phyloP scores from a whole-genome alignment of 2,888 invertebrate genomes.

The Conus canariensis region DNA sequence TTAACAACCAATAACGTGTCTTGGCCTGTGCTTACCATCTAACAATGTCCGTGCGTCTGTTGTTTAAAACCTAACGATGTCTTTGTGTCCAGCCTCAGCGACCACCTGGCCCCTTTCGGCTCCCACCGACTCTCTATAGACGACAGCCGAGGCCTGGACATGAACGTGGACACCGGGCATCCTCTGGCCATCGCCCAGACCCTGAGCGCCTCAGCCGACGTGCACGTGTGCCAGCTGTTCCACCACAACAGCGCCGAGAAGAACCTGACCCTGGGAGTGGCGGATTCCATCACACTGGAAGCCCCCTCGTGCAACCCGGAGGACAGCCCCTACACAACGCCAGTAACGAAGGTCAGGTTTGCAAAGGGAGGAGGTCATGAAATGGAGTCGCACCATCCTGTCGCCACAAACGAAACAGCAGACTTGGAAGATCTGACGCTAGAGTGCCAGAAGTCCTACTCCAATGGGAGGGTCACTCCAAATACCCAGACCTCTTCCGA shows the following conservation, averaged over 20 bases:
- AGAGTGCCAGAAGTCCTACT: neutral
- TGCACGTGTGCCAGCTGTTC: conserved; percentile 36
- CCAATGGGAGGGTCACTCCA: neutral
- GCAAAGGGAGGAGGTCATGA: neutral
- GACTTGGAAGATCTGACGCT: neutral
- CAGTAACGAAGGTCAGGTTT: neutral
- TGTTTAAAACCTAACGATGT: no score
- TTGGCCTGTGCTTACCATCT: no score
- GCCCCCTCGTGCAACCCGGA: neutral
- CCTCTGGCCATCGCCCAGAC: neutral
- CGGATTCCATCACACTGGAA: conserved; percentile 29
- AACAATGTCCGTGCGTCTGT: no score
- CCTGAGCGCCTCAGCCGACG: conserved; percentile 29
- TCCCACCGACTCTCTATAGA: neutral
- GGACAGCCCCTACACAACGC: neutral
- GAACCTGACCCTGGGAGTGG: conserved; percentile 32
- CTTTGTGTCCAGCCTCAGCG: neutral
- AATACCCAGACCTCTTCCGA: neutral
- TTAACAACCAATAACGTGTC: no score
- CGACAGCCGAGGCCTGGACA: conserved; percentile 11
- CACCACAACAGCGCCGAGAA: conserved; percentile 33
- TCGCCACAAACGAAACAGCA: neutral
- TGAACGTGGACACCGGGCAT: neutral
- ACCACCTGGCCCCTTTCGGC: conserved; percentile 17
- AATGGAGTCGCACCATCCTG: no score